Conservation (phyloP, 2,113 vertebrate genomes). For the Tetrao urogallus region DNA sequence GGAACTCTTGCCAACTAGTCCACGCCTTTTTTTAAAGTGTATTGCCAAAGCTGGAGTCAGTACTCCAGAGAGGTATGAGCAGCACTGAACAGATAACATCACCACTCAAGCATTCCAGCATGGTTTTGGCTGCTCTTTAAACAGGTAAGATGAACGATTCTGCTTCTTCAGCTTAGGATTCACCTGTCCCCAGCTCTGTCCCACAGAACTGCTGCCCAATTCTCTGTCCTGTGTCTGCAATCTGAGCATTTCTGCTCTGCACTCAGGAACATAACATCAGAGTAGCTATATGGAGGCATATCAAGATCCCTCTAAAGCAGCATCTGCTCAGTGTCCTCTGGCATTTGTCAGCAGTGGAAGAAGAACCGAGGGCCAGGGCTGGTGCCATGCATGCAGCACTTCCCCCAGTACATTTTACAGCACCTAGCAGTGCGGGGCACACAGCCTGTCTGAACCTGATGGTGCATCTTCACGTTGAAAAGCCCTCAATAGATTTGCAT, state of each 20-base stretch:
- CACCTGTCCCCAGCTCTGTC: background rate
- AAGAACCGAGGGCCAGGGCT: background rate
- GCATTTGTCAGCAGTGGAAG: background rate
- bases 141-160: background rate
- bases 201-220: background rate
- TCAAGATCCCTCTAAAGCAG: background rate
- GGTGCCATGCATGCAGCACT: background rate
- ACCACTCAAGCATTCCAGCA: background rate
- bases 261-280: accelerated
- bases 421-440: background rate
- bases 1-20: background rate
- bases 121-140: background rate
- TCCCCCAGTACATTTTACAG: background rate
- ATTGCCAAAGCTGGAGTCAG: background rate
- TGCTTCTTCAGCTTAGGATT: background rate
- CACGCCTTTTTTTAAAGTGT: background rate
- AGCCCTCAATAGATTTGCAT: background rate
- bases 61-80: background rate
- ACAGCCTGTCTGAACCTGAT: background rate
- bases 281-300: background rate
- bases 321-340: background rate
- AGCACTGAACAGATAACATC: background rate
- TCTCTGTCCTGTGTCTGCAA: background rate
- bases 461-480: background rate
- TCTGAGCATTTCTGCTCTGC: background rate